Base-by-base conservation (phyloP, 2,888 invertebrate genomes). In the Drosophila robusta region DNA sequence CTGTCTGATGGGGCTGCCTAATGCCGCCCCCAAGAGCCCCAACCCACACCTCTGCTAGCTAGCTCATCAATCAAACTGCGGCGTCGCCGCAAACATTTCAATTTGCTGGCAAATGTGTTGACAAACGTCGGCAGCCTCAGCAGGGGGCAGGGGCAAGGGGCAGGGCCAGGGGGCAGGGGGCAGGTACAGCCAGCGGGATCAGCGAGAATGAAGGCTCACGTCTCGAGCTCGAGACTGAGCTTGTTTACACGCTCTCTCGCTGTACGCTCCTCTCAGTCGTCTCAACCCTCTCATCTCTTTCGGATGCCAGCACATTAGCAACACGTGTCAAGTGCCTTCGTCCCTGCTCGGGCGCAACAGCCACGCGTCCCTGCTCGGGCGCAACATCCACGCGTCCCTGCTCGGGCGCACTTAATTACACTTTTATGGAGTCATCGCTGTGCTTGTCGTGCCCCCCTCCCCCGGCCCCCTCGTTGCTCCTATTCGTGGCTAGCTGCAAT, bases 21-120 rank as follows among this genome's bases (percentile, higher is more conserved):
- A 45, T 69, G 56, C 42, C 44, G 6, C 24, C 24, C n/a, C 24
- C 3, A 1, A 18, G 1, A 1, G n/a, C 12, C 42, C n/a, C 8
- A 29, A 14, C 29, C 9, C 14, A 6, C 16, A 12, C 18, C 34
- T 9, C 2, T 39, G 8, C 26, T 12, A 7, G 12, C 26, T 36
- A 18, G 47, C 45, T 74, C 77, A 77, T 77, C 77, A 77, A 77
- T 77, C 78, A 78, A 44, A 55, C 65, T 60, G 60, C 7, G 41
- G 50, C 41, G 55, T 56, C 36, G 60, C 44, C 56, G 51, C 80
- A 84, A 85, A 85, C 80, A 82, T 78, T 82, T 85, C 82, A 82
- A 82, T 80, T 83, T 79, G 77, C 67, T 44, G 65, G 77, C 76
- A 80, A 81, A 82, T 85, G 78, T 80, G 75, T 85, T 82, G 82